Percentiles rank a stretch among this genome's conserved stretches.
Evolutionary conservation across 2,888 invertebrate species (phyloP).

Genomic region (Palloptera scutellata): DNA sequence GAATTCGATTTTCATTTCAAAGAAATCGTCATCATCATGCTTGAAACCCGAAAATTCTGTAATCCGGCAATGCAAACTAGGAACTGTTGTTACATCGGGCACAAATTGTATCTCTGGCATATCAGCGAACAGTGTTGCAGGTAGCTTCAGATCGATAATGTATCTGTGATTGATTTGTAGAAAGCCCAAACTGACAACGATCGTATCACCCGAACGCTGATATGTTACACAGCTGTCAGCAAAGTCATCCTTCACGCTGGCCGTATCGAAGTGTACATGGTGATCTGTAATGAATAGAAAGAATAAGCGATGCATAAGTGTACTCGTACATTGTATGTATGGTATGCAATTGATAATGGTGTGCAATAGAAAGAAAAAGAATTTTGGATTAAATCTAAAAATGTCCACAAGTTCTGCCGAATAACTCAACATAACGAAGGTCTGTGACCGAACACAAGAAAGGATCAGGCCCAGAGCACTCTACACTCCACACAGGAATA

Average conservation of each 20-base stretch:
- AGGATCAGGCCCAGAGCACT: no score
- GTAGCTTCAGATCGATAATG: constrained; percentile 61
- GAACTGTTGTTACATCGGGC: constrained; percentile 58
- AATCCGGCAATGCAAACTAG: constrained; percentile 63
- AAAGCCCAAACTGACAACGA: constrained; percentile 62
- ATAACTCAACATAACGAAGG: no score
- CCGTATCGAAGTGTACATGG: constrained; percentile 63
- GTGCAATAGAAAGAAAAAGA: no score
- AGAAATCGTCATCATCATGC: constrained; percentile 58
- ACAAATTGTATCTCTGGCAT: constrained; percentile 49
- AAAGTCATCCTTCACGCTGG: constrained; percentile 59
- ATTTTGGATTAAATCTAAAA: no score
- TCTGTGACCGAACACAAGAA: no score
- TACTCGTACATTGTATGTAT: no score
- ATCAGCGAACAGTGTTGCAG: constrained; percentile 55
- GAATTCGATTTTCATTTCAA: constrained; percentile 64
- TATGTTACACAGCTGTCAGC: constrained; percentile 62
- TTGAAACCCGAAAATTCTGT: constrained; percentile 61
- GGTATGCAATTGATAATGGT: no score
- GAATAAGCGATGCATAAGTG: no score
- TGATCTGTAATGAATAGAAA: constrained; percentile 51
- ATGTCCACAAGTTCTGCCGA: no score
- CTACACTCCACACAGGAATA: no score
- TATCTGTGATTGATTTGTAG: constrained; percentile 64
- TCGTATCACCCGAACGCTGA: constrained; percentile 61